phyloP scores from a whole-genome alignment of 2,888 invertebrate species.

The Platycheirus rosarum region DNA sequence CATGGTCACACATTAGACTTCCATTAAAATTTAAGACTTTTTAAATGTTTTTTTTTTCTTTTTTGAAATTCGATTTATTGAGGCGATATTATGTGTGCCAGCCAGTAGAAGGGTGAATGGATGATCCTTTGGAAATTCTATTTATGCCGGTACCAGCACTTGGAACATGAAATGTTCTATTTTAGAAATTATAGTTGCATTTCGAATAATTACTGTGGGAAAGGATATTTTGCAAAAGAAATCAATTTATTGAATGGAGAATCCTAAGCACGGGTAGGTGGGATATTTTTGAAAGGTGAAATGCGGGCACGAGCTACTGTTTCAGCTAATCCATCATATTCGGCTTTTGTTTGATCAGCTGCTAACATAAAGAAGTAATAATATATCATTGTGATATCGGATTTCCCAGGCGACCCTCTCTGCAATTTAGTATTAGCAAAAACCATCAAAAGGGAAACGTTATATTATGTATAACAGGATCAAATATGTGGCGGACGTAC shows the following conservation, averaged over 20 bases:
- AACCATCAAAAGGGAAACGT: slow-evolving; percentile 69
- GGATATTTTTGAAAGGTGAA: slow-evolving; percentile 45
- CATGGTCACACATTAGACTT: slow-evolving; percentile 68
- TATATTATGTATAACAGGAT: slow-evolving; percentile 67
- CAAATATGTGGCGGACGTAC: no score
- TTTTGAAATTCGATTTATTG: slow-evolving; percentile 59
- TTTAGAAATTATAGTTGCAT: slow-evolving; percentile 31
- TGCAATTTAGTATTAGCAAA: slow-evolving; percentile 29
- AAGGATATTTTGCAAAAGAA: slow-evolving; percentile 16
- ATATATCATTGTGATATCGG: slow-evolving; percentile 60
- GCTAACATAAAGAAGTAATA: slow-evolving; percentile 50
- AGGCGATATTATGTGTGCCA: slow-evolving; percentile 14
- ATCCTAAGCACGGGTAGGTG: slow-evolving; percentile 41
- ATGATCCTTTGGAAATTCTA: slow-evolving; percentile 54
- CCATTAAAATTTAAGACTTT: slow-evolving; percentile 61
- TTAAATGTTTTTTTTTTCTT: slow-evolving; percentile 15
- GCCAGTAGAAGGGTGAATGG: slow-evolving; percentile 8
- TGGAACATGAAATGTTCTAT: slow-evolving; percentile 48
- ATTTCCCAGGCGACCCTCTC: slow-evolving; percentile 51
- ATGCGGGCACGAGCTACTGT: slow-evolving; percentile 72
- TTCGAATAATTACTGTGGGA: slow-evolving; percentile 65
- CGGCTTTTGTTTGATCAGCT: slow-evolving; percentile 70
- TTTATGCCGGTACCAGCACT: slow-evolving; percentile 73
- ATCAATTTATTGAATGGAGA: background rate
- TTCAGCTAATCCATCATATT: slow-evolving; percentile 58